Conservation (phyloP, 1,140 invertebrate species). For the Habropoda laboriosa region DNA sequence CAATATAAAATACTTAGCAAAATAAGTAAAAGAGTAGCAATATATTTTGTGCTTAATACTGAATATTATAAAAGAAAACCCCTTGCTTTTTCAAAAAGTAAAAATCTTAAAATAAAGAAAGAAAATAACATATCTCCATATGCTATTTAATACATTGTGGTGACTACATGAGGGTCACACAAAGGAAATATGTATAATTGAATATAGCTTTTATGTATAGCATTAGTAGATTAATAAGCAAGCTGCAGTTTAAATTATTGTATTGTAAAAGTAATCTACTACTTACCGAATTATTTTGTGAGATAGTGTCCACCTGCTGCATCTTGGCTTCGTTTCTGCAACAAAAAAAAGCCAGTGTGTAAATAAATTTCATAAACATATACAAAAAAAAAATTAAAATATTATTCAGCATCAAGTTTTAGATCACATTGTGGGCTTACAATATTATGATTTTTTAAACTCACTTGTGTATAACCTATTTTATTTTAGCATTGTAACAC, state of each 20-base stretch:
- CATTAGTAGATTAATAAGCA: conserved; percentile 68
- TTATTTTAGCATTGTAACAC: conserved; percentile 5
- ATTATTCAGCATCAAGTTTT: conserved; percentile 19
- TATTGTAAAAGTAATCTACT: conserved; percentile 21
- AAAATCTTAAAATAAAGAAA: not conserved
- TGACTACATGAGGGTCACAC: conserved; percentile 21
- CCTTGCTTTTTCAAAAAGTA: not conserved
- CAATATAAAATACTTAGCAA: not conserved
- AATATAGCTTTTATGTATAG: conserved; percentile 54
- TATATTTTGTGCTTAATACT: not conserved
- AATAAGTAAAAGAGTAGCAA: not conserved
- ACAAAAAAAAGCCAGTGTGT: conserved; percentile 64
- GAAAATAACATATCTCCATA: not conserved
- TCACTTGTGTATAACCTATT: conserved; percentile 31
- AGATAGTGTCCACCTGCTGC: conserved; percentile 84
- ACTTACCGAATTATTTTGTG: conserved; percentile 84
- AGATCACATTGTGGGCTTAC: conserved; percentile 2
- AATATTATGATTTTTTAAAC: conserved; percentile 26
- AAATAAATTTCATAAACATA: conserved; percentile 16
- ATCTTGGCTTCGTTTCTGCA: conserved; percentile 82
- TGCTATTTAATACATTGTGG: conserved; percentile 37
- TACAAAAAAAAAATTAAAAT: not conserved
- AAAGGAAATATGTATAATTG: conserved; percentile 36
- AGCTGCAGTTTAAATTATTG: conserved; percentile 55
- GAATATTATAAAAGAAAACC: not conserved